Conservation (phyloP, 2,888 invertebrate genomes). For the Pammene fasciana region DNA sequence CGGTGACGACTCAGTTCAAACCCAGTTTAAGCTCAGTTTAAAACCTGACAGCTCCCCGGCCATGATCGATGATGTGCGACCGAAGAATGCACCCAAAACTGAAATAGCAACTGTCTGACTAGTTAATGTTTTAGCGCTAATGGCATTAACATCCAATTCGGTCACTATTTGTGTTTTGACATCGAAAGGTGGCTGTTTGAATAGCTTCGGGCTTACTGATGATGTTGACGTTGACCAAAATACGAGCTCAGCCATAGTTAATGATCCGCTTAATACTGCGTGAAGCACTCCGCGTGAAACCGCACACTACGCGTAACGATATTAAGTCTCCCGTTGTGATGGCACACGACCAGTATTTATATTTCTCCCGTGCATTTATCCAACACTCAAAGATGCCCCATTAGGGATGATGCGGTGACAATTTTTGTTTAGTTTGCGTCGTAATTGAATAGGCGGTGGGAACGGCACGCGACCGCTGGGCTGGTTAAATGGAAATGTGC, state of each 20-base stretch:
- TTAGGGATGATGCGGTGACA: conserved; percentile 76
- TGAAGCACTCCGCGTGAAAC: conserved; percentile 63
- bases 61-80: conserved; percentile 71
- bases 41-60: conserved; percentile 69
- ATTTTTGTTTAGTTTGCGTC: conserved; percentile 66
- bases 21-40: conserved; percentile 72
- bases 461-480: conserved; percentile 72
- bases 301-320: conserved; percentile 61
- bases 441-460: conserved; percentile 81
- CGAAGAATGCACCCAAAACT: conserved; percentile 64
- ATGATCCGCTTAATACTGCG: conserved; percentile 64
- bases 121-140: conserved; percentile 67
- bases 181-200: conserved; percentile 31
- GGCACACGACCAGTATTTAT: conserved; percentile 75
- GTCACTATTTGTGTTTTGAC: conserved; percentile 36
- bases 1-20: conserved; percentile 58
- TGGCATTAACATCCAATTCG: conserved; percentile 56
- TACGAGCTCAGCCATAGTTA: conserved; percentile 59
- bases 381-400: conserved; percentile 73
- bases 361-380: conserved; percentile 70
- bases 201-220: conserved; percentile 34
- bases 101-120: conserved; percentile 63
- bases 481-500: conserved; percentile 61
- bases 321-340: conserved; percentile 75
- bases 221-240: conserved; percentile 39